phyloP scores from a whole-genome alignment of 2,113 vertebrate species.

The Scomber colias region DNA sequence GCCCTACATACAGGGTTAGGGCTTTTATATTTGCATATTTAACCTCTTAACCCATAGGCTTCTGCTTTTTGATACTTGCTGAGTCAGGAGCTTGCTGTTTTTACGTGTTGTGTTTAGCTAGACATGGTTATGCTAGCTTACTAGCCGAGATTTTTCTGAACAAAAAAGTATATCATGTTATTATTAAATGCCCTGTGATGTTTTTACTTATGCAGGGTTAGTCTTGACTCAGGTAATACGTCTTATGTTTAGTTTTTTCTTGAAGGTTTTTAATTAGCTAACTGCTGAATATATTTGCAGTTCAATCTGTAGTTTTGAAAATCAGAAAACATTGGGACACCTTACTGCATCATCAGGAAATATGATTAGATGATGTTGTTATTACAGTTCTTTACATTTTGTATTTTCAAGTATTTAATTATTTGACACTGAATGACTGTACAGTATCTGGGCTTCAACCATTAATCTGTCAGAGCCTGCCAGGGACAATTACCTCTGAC shows the following conservation, averaged over 20 bases:
- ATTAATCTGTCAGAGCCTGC: slow-evolving; percentile 63
- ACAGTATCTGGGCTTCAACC: slow-evolving; percentile 46
- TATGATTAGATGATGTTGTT: neutral
- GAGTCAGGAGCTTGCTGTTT: too few relatives aligned
- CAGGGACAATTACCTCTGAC: slow-evolving; percentile 67
- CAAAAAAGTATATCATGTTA: too few relatives aligned
- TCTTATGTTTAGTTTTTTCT: neutral
- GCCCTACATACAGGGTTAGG: neutral
- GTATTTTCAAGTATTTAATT: slow-evolving; percentile 5
- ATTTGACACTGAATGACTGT: neutral
- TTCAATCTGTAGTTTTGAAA: neutral
- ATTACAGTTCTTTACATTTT: neutral
- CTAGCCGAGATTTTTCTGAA: too few relatives aligned
- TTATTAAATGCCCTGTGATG: too few relatives aligned
- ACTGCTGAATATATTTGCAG: neutral
- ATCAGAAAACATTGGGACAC: too few relatives aligned
- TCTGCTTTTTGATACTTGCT: too few relatives aligned
- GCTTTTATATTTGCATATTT: too few relatives aligned
- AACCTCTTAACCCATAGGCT: too few relatives aligned
- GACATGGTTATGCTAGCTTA: too few relatives aligned
- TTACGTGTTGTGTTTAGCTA: too few relatives aligned
- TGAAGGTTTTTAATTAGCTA: neutral
- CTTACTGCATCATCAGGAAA: slow-evolving; percentile 12
- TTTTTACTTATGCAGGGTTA: too few relatives aligned
- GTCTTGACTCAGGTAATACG: too few relatives aligned